These are phyloP conservation scores for Eubucco bourcierii DNA, from an alignment of 2,113 vertebrate species.

Conservation along the genomic window DNA sequence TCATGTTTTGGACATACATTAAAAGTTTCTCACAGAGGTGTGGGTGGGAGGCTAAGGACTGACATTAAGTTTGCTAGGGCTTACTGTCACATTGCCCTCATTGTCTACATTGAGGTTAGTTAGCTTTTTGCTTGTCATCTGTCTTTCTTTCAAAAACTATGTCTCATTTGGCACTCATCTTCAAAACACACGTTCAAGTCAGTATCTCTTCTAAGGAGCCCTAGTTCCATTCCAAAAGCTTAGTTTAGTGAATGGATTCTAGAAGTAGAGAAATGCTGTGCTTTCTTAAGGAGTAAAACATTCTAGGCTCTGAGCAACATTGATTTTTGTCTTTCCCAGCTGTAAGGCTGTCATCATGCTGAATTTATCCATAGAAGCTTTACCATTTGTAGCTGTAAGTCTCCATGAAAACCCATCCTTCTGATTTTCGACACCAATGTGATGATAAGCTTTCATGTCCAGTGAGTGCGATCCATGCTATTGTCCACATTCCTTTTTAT, in stretches of 20 bases:
- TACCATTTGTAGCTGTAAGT: neutral
- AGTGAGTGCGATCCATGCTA: accelerated
- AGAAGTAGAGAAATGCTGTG: neutral
- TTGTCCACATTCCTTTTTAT: neutral
- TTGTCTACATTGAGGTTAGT: neutral
- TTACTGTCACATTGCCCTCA: neutral
- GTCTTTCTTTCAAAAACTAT: neutral
- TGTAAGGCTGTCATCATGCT: neutral
- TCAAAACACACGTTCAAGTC: neutral
- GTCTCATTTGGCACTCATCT: neutral
- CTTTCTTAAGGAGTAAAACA: neutral
- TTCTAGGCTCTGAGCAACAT: neutral
- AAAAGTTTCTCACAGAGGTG: neutral
- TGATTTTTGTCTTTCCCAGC: neutral
- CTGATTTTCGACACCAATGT: neutral
- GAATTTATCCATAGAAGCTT: neutral
- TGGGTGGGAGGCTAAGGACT: neutral
- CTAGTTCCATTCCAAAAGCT: neutral
- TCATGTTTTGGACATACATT: neutral
- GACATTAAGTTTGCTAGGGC: neutral
- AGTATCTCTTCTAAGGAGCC: neutral
- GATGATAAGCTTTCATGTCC: neutral
- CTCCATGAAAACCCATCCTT: neutral
- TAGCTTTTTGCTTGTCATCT: neutral
- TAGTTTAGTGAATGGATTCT: neutral